Conservation (phyloP, 1,140 invertebrate species). For the Marisa cornuarietis region DNA sequence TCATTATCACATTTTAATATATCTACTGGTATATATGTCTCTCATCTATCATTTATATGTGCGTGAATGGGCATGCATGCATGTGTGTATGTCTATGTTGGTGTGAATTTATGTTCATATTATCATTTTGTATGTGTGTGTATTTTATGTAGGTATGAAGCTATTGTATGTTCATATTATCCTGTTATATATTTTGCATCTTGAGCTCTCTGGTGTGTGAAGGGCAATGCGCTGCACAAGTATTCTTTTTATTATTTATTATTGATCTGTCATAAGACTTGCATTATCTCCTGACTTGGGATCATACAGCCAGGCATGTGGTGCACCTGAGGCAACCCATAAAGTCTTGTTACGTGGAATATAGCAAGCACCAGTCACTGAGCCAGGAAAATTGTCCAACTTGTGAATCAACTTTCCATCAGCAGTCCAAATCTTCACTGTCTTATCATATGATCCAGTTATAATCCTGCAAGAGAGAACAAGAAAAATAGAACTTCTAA, state of each 20-base stretch:
- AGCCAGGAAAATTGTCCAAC: slow-evolving; percentile 59
- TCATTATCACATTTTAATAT: neutral
- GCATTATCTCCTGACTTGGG: slow-evolving; percentile 66
- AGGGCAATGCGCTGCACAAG: too few relatives aligned
- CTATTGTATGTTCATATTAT: too few relatives aligned
- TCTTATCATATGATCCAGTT: slow-evolving; percentile 67
- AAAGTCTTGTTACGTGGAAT: slow-evolving; percentile 63
- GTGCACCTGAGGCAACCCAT: slow-evolving; percentile 61
- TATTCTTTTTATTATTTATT: too few relatives aligned
- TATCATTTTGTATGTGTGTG: too few relatives aligned
- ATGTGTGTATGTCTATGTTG: too few relatives aligned
- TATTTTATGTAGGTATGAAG: too few relatives aligned
- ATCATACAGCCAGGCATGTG: slow-evolving; percentile 62
- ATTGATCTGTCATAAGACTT: slow-evolving; percentile 29
- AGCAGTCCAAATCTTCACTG: slow-evolving; percentile 64
- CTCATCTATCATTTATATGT: neutral
- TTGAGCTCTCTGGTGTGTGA: too few relatives aligned
- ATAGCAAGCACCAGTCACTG: slow-evolving; percentile 64
- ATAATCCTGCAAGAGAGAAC: slow-evolving; percentile 54
- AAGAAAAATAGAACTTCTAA: slow-evolving; percentile 12
- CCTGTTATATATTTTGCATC: too few relatives aligned
- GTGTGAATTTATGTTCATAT: neutral
- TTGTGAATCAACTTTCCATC: slow-evolving; percentile 65
- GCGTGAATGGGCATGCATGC: neutral
- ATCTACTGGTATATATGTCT: neutral